These are phyloP conservation scores for Fragum sueziense DNA, from an alignment of 2,888 invertebrate species.

Conservation along the genomic window DNA sequence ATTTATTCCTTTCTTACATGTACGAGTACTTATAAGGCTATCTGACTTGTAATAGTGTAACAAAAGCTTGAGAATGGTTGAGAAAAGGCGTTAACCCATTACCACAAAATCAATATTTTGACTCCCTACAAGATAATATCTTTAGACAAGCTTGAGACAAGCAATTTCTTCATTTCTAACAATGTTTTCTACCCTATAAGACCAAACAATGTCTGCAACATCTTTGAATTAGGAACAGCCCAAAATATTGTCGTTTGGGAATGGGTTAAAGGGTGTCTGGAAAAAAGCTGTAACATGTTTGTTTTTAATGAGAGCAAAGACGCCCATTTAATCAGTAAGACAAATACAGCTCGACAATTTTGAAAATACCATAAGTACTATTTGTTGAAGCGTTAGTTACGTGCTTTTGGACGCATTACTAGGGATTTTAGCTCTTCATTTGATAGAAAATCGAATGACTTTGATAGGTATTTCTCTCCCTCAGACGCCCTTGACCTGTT, in stretches of 20 bases:
- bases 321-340: neutral
- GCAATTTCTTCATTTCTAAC: neutral
- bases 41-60: too few species aligned
- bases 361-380: too few species aligned
- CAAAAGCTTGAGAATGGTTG: too few species aligned
- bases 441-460: neutral
- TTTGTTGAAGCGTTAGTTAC: too few species aligned
- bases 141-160: neutral
- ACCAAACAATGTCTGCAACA: neutral
- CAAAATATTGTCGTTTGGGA: neutral
- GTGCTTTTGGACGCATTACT: too few species aligned
- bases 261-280: neutral
- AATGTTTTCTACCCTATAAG: neutral
- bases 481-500: neutral
- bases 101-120: too few species aligned
- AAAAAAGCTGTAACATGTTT: neutral
- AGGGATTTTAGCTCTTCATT: neutral
- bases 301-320: neutral
- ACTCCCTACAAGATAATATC: too few species aligned
- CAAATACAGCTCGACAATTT: too few species aligned
- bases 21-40: too few species aligned
- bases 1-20: too few species aligned
- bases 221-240: neutral
- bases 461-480: neutral
- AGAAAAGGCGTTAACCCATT: too few species aligned